Base-by-base conservation (phyloP, 2,888 invertebrate species). In the Tillus elongatus region DNA sequence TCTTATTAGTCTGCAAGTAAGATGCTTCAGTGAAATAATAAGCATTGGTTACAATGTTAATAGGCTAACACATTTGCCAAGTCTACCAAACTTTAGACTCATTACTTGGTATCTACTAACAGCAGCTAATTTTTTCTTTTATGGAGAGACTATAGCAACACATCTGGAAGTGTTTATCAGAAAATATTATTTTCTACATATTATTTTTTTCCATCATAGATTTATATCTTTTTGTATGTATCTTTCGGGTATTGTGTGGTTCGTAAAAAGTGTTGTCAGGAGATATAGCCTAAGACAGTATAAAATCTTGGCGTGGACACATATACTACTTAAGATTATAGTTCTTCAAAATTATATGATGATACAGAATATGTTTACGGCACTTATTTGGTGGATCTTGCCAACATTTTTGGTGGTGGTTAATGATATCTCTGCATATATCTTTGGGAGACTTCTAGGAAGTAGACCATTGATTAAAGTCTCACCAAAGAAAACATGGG, bases 401-500 rank as follows among this genome's bases (percentile, higher is more conserved):
- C 96, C 97, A 4, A 90, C 96, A 0, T 91, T 92, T 11, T 92
- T 97, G 88, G 95, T 99, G 49, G 91, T 96, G 41, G 87, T 92
- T 67, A 99, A 99, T 67, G 98, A 99, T 68, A 91, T 98, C 44
- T 95, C 95, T 89, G 97, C 98, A 0, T 99, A 98, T 64, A 80
- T 98, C 61, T 98, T 96, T 70, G 98, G 98, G 4, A 95, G 95
- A 73, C 90, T 96, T 76, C 95, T 93, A 65, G 98, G 98, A 29
- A 87, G 85, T 63, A 99, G 98, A 1, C 98, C 97, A 1, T 76
- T 99, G 42, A 99, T 98, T 63, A 85, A 96, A 66, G 73, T 98
- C 34, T 97, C 97, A 34, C 98, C 98, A 2, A 99, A 97, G 70
- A 99, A 99, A 69, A 99, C 98, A 2, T 95, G 97, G 92, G 98